phyloP scores from a whole-genome alignment of 2,113 vertebrate genomes.

The Lepidothrix coronata region DNA sequence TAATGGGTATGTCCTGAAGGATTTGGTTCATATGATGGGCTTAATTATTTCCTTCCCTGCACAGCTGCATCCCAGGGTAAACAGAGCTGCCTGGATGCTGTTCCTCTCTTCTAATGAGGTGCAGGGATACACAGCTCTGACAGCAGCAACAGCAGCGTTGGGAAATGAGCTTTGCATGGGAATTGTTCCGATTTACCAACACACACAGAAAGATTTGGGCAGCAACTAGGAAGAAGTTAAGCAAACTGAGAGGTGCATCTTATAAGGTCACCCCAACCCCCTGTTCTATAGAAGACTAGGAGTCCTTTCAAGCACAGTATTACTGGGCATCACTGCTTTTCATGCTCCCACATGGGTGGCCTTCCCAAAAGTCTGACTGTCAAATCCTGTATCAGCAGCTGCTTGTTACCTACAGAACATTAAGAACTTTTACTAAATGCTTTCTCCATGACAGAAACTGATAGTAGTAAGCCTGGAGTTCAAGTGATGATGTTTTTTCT shows the following conservation, averaged over 20 bases:
- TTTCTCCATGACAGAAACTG: neutral
- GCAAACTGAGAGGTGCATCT: accelerated
- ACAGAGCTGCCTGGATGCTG: neutral
- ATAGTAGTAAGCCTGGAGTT: neutral
- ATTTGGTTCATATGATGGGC: slow-evolving; percentile 1
- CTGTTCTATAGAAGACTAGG: neutral
- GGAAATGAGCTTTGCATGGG: neutral
- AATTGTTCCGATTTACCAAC: neutral
- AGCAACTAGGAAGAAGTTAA: neutral
- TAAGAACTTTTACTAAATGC: neutral
- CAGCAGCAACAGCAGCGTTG: neutral
- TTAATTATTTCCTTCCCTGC: slow-evolving; percentile 20
- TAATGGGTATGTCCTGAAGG: slow-evolving; percentile 4
- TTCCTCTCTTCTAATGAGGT: neutral
- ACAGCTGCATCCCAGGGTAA: neutral
- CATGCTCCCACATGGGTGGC: accelerated
- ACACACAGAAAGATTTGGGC: neutral
- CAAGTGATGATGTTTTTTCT: neutral
- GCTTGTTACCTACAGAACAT: accelerated
- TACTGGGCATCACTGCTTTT: neutral
- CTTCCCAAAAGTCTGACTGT: neutral
- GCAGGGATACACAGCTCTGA: neutral
- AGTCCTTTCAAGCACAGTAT: neutral
- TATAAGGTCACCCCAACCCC: neutral
- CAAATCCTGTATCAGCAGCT: neutral